A percentile compares a stretch with the other conserved stretches of the same genome.
phyloP scores from a whole-genome alignment of 2,888 invertebrate species.

The Nomada fucata region DNA sequence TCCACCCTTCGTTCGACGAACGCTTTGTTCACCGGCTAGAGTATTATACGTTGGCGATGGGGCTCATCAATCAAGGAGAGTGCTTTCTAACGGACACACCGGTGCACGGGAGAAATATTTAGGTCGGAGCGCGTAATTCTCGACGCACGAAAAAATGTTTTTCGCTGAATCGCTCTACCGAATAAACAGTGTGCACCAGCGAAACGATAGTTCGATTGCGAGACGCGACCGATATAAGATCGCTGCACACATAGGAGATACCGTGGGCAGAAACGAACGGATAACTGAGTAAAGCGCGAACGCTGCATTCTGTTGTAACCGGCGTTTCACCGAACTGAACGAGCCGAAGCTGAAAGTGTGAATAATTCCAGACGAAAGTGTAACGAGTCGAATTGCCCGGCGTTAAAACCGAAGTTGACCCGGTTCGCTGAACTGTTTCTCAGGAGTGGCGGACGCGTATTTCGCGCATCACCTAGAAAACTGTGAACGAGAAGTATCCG shows the following conservation, averaged over 20 bases:
- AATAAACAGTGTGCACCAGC: not conserved
- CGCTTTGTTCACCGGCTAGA: conserved; percentile 2
- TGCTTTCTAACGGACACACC: not conserved
- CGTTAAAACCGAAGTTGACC: conserved; percentile 9
- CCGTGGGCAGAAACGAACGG: not conserved
- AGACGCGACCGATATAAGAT: too few relatives aligned
- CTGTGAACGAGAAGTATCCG: not conserved
- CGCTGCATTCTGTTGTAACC: not conserved
- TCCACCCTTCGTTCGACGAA: conserved; percentile 20
- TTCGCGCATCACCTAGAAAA: not conserved
- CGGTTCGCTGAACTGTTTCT: conserved; percentile 5
- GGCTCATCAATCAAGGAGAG: conserved; percentile 11
- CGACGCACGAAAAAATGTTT: not conserved
- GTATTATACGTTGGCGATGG: conserved; percentile 14
- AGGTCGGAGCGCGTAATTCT: not conserved
- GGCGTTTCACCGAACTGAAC: not conserved
- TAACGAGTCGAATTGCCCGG: conserved; percentile 9
- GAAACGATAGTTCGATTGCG: not conserved
- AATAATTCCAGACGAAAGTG: conserved; percentile 13
- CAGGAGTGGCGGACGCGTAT: not conserved
- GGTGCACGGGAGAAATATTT: not conserved
- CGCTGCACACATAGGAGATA: too few relatives aligned
- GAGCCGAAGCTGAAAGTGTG: not conserved
- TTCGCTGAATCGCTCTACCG: not conserved
- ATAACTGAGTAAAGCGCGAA: conserved; percentile 6